Base-by-base conservation (phyloP, 2,797 vertebrate species). In the Scolopax rusticola region DNA sequence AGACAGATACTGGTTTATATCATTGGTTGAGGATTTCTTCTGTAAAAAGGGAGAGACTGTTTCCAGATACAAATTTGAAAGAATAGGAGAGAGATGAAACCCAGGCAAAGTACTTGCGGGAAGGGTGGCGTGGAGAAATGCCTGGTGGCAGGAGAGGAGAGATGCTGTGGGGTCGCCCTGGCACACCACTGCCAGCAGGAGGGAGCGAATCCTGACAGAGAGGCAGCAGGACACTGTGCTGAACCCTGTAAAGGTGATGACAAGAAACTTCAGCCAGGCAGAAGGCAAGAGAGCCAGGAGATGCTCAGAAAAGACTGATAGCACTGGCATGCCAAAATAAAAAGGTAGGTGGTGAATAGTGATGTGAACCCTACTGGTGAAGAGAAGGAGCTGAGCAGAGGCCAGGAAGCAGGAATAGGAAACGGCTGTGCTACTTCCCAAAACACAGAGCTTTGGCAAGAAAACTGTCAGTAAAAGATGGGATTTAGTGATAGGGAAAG, bases 71-170 rank as follows among this genome's bases (percentile, higher is more conserved):
- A 41, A 73, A 57, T 9, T 2, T 20, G 27, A 71, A 65, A 59
- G 25, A 65, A 56, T 0, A 33, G 6, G 19, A 36, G 33, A 67
- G 2, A 56, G 4, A 63, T 0, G 8, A 71, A 87, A 18, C 20
- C 6, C 8, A 21, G 43, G 53, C 43, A 80, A 76, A 73, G 32
- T 28, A 36, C 6, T 50, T 0, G 0, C 19, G 13, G 1, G 0
- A 51, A 71, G 13, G 11, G 10, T 20, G 28, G 11, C 30, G 45
- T 5, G 40, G 47, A 61, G 30, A 71, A 38, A 56, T 16, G 4
- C 25, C 14, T 1, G 3, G 50, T 3, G 28, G 30, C 53, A 40
- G 36, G 33, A 57, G 36, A 67, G 12, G 8, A 53, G 8, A 19
- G 33, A 40, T 40, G 19, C 28, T 56, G 23, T 0, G 2, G 70